Base-by-base conservation (phyloP, 2,888 invertebrate genomes). In the Amblyteles armatorius region DNA sequence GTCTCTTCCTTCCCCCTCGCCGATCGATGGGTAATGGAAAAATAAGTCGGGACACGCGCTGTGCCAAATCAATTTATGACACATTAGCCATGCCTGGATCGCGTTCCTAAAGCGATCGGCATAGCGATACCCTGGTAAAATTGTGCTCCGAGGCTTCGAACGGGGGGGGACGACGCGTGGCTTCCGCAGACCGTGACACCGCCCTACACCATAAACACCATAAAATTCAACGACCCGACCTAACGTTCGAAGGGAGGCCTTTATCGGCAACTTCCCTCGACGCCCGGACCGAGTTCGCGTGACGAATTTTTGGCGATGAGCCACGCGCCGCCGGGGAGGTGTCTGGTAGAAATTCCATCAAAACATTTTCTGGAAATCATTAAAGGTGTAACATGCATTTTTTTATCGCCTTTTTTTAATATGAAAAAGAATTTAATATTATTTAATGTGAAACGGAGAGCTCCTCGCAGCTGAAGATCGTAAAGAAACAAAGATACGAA, bases 51-150 rank as follows among this genome's bases (percentile, higher is more conserved):
- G 48, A n/a, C 16, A 48, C 52, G 16, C 40, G 50, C 79, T 79
- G 87, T 79, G 83, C 71, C 65, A 72, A 83, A 74, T 67, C 88
- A 90, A 90, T 91, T 91, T 90, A 89, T 83, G 88, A 89, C 85
- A 88, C 89, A 89, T 91, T 91, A 91, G 89, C 74, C 83, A 89
- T 88, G 88, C 86, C 77, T 87, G 86, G 84, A 78, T 84, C 83
- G 72, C 82, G 88, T 88, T 90, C 86, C 83, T 87, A 84, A 88
- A 89, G 84, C 80, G 86, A 90, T 87, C 88, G 79, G 73, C 82
- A 76, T 67, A 60, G 57, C 67, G 33, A 60, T 81, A 65, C 60
- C 40, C 26, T 16, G 55, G 52, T 26, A 44, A 44, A 76, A 67
- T 50, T 52, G 76, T n/a, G 22, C 19, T 29, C 26, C 33, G 52